Base-by-base conservation (phyloP, 2,888 invertebrate species). In the Eurytoma adleriae region DNA sequence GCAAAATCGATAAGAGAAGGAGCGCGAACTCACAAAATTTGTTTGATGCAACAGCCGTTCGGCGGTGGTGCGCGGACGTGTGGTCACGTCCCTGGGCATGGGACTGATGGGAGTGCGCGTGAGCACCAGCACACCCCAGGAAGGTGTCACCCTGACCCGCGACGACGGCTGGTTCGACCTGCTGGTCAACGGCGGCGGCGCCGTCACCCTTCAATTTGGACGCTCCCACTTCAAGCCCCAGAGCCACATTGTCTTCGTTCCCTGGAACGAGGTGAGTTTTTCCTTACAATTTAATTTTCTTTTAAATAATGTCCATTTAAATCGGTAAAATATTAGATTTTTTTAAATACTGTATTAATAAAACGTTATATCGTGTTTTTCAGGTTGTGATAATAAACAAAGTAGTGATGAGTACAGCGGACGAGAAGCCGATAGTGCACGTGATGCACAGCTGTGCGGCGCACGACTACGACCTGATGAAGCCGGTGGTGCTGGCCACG, bases 121-220 rank as follows among this genome's bases (percentile, higher is more conserved):
- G 4, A 96, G 97, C 83, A 98, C 99, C 62, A 96, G 96, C 78
- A 96, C 96, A 4, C 96, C 98, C n/a, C 93, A 97, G 68, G 98
- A 98, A 92, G 99, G 99, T 16, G 98, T 98, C 91, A 99, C 99
- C 0, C 91, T 98, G 79, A 97, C 98, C 3, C 93, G 97, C 80
- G 96, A 97, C 84, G 97, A 97, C 86, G 97, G 97, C 70, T 97
- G 97, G 97, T 99, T 99, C 92, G 99, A 99, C 92, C 93, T 99
- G 71, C 93, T 99, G 88, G 99, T 99, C 18, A 99, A 99, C 91
- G 99, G 99, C n/a, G 99, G 99, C 0, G 98, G 98, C 0, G 97
- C 98, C 0, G 97, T 99, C 2, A 98, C 97, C 0, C 92, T 99
- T 71, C 97, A 98, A 90, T 99, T 99, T 89, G 98, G 98, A 79